Evolutionary conservation across 1,140 invertebrate genomes (phyloP).

Genomic region (Leptonema lineaticorne): DNA sequence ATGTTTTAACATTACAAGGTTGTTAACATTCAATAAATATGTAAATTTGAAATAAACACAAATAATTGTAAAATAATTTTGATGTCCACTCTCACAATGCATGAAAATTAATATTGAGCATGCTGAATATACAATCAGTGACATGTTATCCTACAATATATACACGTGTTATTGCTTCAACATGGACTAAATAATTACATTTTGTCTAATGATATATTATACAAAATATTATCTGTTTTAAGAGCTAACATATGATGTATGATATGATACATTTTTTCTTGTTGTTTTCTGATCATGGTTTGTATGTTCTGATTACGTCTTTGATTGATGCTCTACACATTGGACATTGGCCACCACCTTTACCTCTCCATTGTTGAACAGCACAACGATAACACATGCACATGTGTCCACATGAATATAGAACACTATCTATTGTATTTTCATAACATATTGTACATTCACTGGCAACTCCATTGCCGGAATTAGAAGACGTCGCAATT

Average conservation of each 20-base stretch:
- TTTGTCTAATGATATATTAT: no score
- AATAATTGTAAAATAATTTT: no score
- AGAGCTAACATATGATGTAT: neutral
- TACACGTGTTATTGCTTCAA: no score
- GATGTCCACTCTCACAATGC: no score
- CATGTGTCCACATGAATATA: conserved; percentile 98
- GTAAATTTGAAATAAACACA: no score
- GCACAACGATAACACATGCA: conserved; percentile 99
- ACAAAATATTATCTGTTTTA: neutral
- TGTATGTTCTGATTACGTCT: conserved; percentile 94
- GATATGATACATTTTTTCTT: conserved; percentile 6
- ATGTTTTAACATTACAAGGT: no score
- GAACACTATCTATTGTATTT: conserved; percentile 85
- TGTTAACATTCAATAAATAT: no score
- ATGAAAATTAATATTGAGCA: no score
- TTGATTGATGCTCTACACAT: conserved; percentile 89
- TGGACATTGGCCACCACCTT: conserved; percentile 89
- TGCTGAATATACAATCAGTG: no score
- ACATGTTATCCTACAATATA: no score
- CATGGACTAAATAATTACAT: no score
- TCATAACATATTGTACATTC: conserved; percentile 97
- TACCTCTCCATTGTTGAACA: conserved; percentile 85
- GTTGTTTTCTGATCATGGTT: conserved; percentile 64
- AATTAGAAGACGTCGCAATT: conserved; percentile 43
- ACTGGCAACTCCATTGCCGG: conserved; percentile 40